phyloP scores from a whole-genome alignment of 2,113 vertebrate genomes.

The Vombatus ursinus region DNA sequence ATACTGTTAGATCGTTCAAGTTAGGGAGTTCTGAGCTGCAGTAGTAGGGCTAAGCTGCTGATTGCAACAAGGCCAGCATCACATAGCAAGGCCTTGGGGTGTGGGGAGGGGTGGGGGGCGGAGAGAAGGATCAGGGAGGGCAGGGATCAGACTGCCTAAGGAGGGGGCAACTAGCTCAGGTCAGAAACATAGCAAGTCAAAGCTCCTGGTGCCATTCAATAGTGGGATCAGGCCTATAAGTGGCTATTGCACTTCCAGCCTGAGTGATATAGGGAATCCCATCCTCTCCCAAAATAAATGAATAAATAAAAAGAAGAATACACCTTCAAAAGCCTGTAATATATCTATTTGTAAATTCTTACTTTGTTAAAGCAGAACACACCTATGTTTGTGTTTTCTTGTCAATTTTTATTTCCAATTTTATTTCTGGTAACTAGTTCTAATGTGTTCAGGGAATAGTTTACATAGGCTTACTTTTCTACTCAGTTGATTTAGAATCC shows the following conservation, averaged over 20 bases:
- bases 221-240: neutral
- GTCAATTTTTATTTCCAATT: neutral
- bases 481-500: neutral
- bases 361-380: slow-evolving; percentile 40
- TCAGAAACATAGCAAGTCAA: neutral
- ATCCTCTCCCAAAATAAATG: neutral
- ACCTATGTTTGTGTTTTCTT: slow-evolving; percentile 32
- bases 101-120: no score
- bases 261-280: neutral
- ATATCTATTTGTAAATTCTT: slow-evolving; percentile 12
- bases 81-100: neutral
- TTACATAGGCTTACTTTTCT: slow-evolving; percentile 34
- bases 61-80: neutral
- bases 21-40: neutral
- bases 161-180: neutral
- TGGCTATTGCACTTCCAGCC: neutral
- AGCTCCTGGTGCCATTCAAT: neutral
- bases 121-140: no score
- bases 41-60: neutral
- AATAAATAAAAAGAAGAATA: neutral
- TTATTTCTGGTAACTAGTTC: slow-evolving; percentile 26
- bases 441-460: neutral
- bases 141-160: neutral
- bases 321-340: neutral
- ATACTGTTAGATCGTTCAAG: neutral